Percentiles rank a stretch among this genome's conserved stretches.
Evolutionary conservation across 2,888 invertebrate genomes (phyloP).

Genomic region (Kryphioiulus occultus): DNA sequence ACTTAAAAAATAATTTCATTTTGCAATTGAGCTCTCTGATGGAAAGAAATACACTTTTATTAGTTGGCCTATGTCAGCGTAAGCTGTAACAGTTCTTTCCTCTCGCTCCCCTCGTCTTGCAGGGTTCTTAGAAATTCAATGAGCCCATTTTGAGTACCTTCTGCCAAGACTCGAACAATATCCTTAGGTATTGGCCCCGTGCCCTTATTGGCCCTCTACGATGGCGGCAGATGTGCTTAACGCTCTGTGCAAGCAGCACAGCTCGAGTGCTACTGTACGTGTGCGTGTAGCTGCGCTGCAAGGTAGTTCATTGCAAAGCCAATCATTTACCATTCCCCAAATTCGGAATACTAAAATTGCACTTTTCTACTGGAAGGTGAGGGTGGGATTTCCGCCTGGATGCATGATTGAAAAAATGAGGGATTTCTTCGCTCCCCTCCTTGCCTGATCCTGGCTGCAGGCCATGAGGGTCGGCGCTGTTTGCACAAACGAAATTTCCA

Average conservation of each 20-base stretch:
- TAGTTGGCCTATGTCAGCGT: background rate
- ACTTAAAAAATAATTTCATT: conserved; percentile 36
- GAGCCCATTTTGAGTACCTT: conserved; percentile 36
- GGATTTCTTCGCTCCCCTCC: background rate
- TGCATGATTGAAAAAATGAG: conserved; percentile 32
- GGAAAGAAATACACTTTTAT: conserved; percentile 18
- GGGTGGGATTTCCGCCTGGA: conserved; percentile 5
- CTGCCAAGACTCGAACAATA: conserved; percentile 17
- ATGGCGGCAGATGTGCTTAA: conserved; percentile 37
- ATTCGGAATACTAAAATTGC: conserved; percentile 32
- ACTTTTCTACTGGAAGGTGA: background rate
- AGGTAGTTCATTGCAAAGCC: conserved; percentile 32
- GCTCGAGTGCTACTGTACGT: no score
- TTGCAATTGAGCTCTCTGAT: conserved; percentile 1
- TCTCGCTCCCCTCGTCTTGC: background rate
- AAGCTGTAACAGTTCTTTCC: background rate
- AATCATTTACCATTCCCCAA: conserved; percentile 36
- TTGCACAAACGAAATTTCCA: conserved; percentile 34
- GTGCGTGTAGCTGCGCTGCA: background rate
- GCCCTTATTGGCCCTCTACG: conserved; percentile 28
- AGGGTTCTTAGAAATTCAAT: conserved; percentile 24
- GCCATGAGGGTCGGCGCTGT: background rate
- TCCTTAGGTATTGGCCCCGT: conserved; percentile 31
- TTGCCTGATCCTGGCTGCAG: background rate
- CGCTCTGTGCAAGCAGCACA: background rate